phyloP scores from a whole-genome alignment of 2,888 invertebrate species.

The Chloromyia formosa region DNA sequence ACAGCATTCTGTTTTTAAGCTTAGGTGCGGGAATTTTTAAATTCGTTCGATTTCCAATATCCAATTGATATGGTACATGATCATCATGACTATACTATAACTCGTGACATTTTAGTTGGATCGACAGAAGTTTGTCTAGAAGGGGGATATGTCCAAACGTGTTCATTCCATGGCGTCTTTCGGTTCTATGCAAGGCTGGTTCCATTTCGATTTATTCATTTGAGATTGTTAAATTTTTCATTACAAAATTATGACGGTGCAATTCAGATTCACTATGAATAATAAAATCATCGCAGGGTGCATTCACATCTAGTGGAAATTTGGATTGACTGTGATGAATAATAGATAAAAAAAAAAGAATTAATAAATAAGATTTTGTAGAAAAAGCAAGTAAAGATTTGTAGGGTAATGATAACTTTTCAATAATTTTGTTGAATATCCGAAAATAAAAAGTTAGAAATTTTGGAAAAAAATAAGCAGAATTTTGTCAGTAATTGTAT shows the following conservation, averaged over 20 bases:
- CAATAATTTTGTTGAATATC: not conserved
- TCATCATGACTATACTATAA: too few species aligned
- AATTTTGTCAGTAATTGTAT: constrained; percentile 7
- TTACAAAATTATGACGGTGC: constrained; percentile 21
- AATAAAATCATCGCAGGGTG: constrained; percentile 27
- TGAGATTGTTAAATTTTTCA: constrained; percentile 21
- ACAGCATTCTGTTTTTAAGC: too few species aligned
- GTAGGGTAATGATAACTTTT: not conserved
- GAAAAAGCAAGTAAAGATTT: not conserved
- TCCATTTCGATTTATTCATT: constrained; percentile 1
- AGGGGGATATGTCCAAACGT: constrained; percentile 11
- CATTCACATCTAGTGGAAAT: constrained; percentile 52
- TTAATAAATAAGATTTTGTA: not conserved
- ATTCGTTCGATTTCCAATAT: too few species aligned
- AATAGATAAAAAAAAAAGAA: constrained; percentile 38
- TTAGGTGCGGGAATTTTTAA: too few species aligned
- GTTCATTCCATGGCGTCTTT: not conserved
- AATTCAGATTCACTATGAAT: constrained; percentile 18
- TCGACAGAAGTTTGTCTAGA: not conserved
- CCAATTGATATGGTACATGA: too few species aligned
- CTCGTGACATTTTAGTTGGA: not conserved
- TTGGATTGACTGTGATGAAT: constrained; percentile 51
- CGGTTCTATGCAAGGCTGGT: constrained; percentile 32
- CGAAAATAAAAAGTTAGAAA: constrained; percentile 2
- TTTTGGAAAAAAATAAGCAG: not conserved